Base-by-base conservation (phyloP, 2,113 vertebrate genomes). In the Coreoperca whiteheadi region DNA sequence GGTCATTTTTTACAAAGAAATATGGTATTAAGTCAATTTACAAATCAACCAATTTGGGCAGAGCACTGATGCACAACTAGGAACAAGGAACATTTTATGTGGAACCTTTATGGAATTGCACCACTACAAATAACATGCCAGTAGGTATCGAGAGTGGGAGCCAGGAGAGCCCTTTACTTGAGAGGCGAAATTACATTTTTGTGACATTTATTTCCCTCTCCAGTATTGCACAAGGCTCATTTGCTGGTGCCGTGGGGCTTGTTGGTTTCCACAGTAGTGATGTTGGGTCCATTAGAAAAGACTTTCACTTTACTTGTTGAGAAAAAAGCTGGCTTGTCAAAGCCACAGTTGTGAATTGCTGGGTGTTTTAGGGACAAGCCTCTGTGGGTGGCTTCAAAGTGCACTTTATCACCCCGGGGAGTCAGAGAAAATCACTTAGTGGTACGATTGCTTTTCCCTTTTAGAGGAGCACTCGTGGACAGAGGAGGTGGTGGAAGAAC, bases 161-260 rank as follows among this genome's bases (percentile, higher is more conserved):
- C 89, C 91, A 85, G 73, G 93, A 94, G 91, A 91, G 90, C 83
- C 86, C 88, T 94, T 93, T 86, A 91, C 87, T 79, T 88, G 91
- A 94, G 89, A 88, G 74, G 81, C 3, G 72, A 85, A 92, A 94
- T 94, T 91, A 91, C 87, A 91, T 95, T 93, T 95, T 94, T 92
- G 81, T 92, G 91, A 94, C 94, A 93, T 94, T 95, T 94, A 88
- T 94, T 92, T 94, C 75, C 82, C 87, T 89, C 88, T 80, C 61
- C 83, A 89, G 88, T 84, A 85, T 79, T 82, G 85, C 77, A 74
- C 71, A 74, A 83, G 87, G 79, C 87, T 91, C 84, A 89, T 94
- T 95, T 87, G 85, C 65, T 68, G 80, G 90, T 71, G 93, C 93
- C 89, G 79, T 81, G 91, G 95, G 95, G 93, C 89, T 90, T 91